Percentiles rank a stretch among this genome's conserved stretches.
phyloP scores from a whole-genome alignment of 1,140 invertebrate species.

The Bombus superbus region DNA sequence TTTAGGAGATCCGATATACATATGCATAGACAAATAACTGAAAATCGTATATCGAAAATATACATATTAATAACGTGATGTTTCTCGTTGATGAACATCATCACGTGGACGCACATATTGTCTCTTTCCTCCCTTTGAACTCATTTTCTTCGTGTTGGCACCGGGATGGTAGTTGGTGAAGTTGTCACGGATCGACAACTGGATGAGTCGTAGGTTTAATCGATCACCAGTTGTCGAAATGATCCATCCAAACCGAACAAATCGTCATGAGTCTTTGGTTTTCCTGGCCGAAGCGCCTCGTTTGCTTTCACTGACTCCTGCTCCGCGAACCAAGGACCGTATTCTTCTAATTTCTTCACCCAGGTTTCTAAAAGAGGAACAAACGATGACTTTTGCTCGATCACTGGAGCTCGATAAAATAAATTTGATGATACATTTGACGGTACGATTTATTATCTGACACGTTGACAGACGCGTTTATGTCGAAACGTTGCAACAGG shows the following conservation, averaged over 20 bases:
- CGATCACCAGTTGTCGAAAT: constrained; percentile 90
- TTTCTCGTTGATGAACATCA: no score
- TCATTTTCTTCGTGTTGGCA: background rate
- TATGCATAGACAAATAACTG: no score
- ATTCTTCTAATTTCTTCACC: constrained; percentile 88
- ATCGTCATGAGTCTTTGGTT: constrained; percentile 91
- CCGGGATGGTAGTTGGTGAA: background rate
- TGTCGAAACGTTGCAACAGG: background rate
- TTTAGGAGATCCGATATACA: no score
- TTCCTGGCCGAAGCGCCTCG: constrained; percentile 89
- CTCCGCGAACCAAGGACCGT: constrained; percentile 89
- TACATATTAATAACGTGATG: no score
- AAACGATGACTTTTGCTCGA: background rate
- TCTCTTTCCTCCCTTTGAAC: no score
- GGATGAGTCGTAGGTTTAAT: constrained; percentile 80
- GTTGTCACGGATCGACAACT: background rate
- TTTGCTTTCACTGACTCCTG: constrained; percentile 89
- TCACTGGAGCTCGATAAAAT: background rate
- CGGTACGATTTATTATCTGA: background rate
- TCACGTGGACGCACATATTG: no score
- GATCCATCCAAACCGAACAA: constrained; percentile 92
- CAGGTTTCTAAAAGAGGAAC: constrained; percentile 85
- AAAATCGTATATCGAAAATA: no score
- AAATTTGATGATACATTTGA: background rate
- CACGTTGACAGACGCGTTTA: background rate